Conservation (phyloP, 2,113 vertebrate species). For the Pachyramphus minor region DNA sequence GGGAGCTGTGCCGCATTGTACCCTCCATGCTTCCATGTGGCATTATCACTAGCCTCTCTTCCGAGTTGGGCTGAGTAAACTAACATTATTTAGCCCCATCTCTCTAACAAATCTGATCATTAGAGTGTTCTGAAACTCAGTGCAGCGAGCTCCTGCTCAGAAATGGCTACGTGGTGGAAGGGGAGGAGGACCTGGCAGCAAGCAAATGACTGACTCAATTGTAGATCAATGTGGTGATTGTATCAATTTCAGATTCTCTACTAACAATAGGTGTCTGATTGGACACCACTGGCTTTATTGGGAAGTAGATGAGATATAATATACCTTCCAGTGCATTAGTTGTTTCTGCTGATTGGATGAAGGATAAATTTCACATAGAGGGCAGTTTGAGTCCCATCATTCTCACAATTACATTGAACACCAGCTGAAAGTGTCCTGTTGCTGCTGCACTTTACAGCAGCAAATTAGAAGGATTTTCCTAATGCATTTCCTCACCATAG, state of each 20-base stretch:
- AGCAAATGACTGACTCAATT: conserved; percentile 70
- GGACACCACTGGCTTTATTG: conserved; percentile 76
- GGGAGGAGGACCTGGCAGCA: background rate
- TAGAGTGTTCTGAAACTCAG: conserved; percentile 27
- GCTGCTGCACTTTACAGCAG: conserved; percentile 38
- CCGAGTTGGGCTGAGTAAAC: background rate
- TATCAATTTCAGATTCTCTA: conserved; percentile 80
- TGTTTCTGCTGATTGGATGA: conserved; percentile 77
- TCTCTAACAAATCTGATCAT: conserved; percentile 4
- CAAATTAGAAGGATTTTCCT: conserved; percentile 57
- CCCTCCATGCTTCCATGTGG: background rate
- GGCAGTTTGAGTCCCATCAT: conserved; percentile 68
- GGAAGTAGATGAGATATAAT: conserved; percentile 75
- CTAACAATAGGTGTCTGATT: conserved; percentile 81
- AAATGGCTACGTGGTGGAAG: background rate
- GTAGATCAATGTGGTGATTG: conserved; percentile 78
- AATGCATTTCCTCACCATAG: conserved; percentile 19
- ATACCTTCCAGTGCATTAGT: conserved; percentile 68
- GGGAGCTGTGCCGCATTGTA: background rate
- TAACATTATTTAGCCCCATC: background rate
- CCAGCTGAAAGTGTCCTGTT: conserved; percentile 62
- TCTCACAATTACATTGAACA: conserved; percentile 63
- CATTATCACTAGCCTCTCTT: background rate
- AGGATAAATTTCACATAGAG: conserved; percentile 70
- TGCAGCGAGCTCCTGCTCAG: background rate